phyloP scores from a whole-genome alignment of 2,113 vertebrate genomes.

The Peucedramus taeniatus region DNA sequence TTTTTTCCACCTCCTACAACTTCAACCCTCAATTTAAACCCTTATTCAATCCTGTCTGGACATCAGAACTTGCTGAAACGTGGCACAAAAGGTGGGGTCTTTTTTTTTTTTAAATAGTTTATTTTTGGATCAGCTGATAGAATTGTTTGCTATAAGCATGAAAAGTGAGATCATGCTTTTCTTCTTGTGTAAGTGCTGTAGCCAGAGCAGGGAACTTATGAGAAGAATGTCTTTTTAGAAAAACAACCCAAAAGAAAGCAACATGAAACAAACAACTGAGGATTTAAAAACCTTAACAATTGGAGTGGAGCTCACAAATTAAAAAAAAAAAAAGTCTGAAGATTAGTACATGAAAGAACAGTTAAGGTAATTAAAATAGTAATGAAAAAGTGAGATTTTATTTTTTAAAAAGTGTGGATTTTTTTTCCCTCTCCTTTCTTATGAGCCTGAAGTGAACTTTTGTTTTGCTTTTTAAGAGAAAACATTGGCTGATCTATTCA shows the following conservation, averaged over 20 bases:
- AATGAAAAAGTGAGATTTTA: neutral
- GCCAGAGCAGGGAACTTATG: neutral
- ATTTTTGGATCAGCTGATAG: neutral
- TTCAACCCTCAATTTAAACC: neutral
- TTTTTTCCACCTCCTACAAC: slow-evolving; percentile 20
- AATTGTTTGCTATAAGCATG: neutral
- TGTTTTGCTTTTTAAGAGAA: slow-evolving; percentile 1
- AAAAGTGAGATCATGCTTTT: neutral
- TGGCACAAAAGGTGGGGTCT: neutral
- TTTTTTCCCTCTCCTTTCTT: neutral
- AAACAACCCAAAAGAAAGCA: neutral
- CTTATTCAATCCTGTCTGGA: neutral
- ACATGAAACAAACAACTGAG: neutral
- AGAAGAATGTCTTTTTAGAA: neutral
- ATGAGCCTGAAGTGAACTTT: neutral
- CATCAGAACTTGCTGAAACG: neutral
- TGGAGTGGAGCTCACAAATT: neutral
- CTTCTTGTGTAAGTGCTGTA: neutral
- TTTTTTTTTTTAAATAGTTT: neutral
- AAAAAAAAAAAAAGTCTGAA: neutral
- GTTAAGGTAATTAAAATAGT: neutral
- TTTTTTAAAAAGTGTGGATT: neutral
- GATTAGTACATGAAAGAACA: neutral
- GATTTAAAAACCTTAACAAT: neutral
- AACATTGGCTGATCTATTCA: neutral